Evolutionary conservation across 2,888 invertebrate species (phyloP), one percentile per base, ranked within the genome.

Genomic region (Pachydiplax longipennis): DNA sequence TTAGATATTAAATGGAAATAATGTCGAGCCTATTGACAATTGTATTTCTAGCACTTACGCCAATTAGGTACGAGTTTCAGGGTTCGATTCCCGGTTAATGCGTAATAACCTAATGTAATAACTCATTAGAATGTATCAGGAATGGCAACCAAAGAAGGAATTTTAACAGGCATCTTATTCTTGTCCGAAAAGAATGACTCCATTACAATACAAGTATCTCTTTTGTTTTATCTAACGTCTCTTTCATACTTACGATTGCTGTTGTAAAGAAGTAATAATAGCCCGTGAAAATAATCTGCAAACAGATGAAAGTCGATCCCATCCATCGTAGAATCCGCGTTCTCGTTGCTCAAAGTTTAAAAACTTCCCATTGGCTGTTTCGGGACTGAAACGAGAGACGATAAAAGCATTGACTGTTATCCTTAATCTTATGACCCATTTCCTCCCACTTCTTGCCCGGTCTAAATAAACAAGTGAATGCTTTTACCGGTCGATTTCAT

Each of bases 391-490:
- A 87, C 61, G 61, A 25, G n/a, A 87, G 65, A 18, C 18, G 87
- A 65, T 65, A 65, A 87, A 87, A 87, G 87, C 61, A 37, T n/a
- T 65, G 18, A 58, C 37, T 61, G 61, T 87, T 87, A 87, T n/a
- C 61, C 22, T 87, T 37, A 87, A 87, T 87, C 65, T 87, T 65
- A 87, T 61, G 87, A 65, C 87, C 40, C 87, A 40, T 87, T 87
- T 37, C 61, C 65, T 35, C n/a, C 61, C n/a, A 73, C 73, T 73
- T 31, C 73, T 31, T 31, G 12, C 61, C 37, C 58, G 5, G 61
- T 87, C 65, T 61, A 87, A 65, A 65, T 37, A 40, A 87, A 87
- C 87, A 37, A 65, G 61, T n/a, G n/a, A 61, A 87, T 61, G 87
- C 87, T 87, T 87, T 87, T 87, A 87, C 87, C 61, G 61, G 58